Conservation (phyloP, 1,140 invertebrate species). For the Megalonaias nervosa region DNA sequence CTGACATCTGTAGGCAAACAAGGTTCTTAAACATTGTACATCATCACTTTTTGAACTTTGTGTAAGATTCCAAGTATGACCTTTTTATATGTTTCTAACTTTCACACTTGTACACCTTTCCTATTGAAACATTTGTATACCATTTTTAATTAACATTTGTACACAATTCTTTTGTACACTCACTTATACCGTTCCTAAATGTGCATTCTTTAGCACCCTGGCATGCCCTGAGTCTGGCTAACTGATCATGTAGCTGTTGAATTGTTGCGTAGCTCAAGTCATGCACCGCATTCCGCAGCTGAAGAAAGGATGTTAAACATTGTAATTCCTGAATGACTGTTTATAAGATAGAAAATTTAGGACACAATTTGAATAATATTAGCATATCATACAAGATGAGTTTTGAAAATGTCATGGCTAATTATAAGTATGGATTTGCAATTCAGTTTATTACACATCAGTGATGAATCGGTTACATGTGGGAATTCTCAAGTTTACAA, state of each 20-base stretch:
- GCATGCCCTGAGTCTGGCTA: slow-evolving; percentile 66
- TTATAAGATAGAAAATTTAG: background rate
- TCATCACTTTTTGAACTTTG: too few relatives aligned
- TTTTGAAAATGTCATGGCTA: background rate
- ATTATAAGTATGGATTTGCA: background rate
- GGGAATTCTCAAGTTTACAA: too few relatives aligned
- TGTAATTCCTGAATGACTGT: background rate
- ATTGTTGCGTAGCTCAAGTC: slow-evolving; percentile 63
- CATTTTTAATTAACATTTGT: too few relatives aligned
- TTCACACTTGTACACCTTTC: too few relatives aligned
- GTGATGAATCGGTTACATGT: background rate
- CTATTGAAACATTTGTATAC: too few relatives aligned
- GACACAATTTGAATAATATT: slow-evolving; percentile 1
- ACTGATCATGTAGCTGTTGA: slow-evolving; percentile 62
- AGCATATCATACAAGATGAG: background rate
- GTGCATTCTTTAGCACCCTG: slow-evolving; percentile 63
- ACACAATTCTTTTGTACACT: background rate
- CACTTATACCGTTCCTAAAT: slow-evolving; percentile 20
- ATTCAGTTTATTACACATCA: background rate
- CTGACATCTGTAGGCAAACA: too few relatives aligned
- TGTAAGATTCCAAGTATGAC: too few relatives aligned
- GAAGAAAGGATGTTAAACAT: slow-evolving; percentile 7
- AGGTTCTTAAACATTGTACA: too few relatives aligned
- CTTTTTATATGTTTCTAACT: too few relatives aligned
- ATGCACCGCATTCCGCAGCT: slow-evolving; percentile 62